Evolutionary conservation across 1,140 invertebrate genomes (phyloP).

Genomic region (Drosophila orosa): DNA sequence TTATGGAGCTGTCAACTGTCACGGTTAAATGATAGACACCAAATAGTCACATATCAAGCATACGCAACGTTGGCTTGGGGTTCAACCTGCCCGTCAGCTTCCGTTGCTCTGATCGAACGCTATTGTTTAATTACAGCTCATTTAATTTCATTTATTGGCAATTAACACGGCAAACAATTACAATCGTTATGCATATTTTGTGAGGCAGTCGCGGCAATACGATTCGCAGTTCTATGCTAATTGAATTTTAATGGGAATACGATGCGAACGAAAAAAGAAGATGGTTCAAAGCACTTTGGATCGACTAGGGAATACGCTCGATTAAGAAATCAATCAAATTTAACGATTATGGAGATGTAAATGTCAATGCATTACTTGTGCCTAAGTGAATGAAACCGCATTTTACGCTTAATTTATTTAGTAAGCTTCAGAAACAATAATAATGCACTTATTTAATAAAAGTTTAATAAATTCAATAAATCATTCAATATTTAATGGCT

Average conservation of each 20-base stretch:
- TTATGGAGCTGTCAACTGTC: slow-evolving; percentile 35
- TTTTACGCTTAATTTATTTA: neutral
- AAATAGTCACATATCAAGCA: slow-evolving; percentile 29
- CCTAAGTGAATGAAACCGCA: neutral
- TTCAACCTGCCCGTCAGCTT: neutral
- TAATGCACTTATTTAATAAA: neutral
- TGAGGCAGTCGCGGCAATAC: slow-evolving; percentile 8
- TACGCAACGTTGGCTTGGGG: slow-evolving; percentile 11
- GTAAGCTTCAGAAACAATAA: neutral
- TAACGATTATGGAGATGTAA: neutral
- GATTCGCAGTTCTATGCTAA: slow-evolving; percentile 53
- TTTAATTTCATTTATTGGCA: slow-evolving; percentile 58
- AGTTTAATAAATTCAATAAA: neutral
- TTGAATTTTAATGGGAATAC: slow-evolving; percentile 47
- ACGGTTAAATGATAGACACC: slow-evolving; percentile 11
- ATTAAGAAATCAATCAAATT: slow-evolving; percentile 3
- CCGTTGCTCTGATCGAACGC: slow-evolving; percentile 12
- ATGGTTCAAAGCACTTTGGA: neutral
- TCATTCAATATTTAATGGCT: neutral
- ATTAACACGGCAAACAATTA: slow-evolving; percentile 48
- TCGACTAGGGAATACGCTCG: neutral
- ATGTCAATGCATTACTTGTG: neutral
- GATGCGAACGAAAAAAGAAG: neutral
- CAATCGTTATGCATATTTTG: slow-evolving; percentile 43
- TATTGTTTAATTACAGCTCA: slow-evolving; percentile 54